Evolutionary conservation across 2,113 vertebrate genomes (phyloP).

Genomic region (Gobiocypris rarus): DNA sequence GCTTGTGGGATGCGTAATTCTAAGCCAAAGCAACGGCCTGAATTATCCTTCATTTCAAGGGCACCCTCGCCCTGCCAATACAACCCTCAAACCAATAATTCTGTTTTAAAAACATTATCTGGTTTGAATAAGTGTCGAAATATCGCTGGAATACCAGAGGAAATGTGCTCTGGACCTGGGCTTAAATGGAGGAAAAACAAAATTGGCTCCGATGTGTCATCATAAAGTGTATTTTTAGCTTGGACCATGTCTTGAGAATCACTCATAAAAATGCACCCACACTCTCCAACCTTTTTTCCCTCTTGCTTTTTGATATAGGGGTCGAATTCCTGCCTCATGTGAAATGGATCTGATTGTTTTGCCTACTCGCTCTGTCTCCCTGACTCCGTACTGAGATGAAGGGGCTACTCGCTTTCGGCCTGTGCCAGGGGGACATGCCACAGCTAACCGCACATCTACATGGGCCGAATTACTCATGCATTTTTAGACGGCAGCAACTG

Average conservation of each 20-base stretch:
- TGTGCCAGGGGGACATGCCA: constrained; percentile 69
- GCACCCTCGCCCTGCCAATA: constrained; percentile 59
- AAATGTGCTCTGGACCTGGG: constrained; percentile 66
- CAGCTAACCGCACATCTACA: constrained; percentile 77
- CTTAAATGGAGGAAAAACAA: constrained; percentile 67
- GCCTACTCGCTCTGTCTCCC: constrained; percentile 35
- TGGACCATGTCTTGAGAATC: constrained; percentile 64
- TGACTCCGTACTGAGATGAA: constrained; percentile 54
- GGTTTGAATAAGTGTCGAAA: constrained; percentile 76
- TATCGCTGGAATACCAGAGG: constrained; percentile 67
- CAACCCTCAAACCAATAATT: constrained; percentile 61
- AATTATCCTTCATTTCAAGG: constrained; percentile 62
- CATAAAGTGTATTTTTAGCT: constrained; percentile 76
- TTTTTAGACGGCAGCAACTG: constrained; percentile 83
- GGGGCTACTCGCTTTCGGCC: constrained; percentile 45
- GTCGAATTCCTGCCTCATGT: constrained; percentile 61
- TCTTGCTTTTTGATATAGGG: constrained; percentile 53
- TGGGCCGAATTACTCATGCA: constrained; percentile 83
- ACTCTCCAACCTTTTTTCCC: constrained; percentile 34
- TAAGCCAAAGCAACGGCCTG: constrained; percentile 63
- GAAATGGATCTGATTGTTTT: constrained; percentile 59
- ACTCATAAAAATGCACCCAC: constrained; percentile 54
- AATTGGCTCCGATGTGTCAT: constrained; percentile 66
- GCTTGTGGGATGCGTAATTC: constrained; percentile 64
- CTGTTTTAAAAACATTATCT: constrained; percentile 62